Percentiles rank a stretch among this genome's conserved stretches.
Conservation (phyloP, 2,113 vertebrate species). For the Notothenia rossii region DNA sequence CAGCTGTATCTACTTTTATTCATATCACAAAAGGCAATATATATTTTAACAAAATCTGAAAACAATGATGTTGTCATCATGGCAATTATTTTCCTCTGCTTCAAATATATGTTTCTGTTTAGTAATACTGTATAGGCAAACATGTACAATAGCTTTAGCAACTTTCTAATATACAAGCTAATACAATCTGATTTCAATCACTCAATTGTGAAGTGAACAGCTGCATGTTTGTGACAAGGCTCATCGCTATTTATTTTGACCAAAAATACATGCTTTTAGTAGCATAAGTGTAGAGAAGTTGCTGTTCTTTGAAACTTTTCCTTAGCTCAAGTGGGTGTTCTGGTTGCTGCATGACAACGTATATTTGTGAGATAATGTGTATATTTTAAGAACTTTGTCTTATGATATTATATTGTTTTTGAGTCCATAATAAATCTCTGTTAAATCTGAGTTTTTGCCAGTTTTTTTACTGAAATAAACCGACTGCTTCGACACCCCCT, state of each 20-base stretch:
- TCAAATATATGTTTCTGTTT: neutral
- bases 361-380: neutral
- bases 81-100: neutral
- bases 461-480: neutral
- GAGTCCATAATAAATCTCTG: neutral
- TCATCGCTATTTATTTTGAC: too few relatives aligned
- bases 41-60: too few relatives aligned
- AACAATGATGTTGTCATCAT: neutral
- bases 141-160: neutral
- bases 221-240: neutral
- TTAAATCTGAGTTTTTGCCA: neutral
- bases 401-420: neutral
- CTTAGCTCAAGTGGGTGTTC: neutral
- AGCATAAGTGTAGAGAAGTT: neutral
- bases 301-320: neutral
- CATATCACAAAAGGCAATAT: neutral
- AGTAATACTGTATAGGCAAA: neutral
- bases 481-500: neutral
- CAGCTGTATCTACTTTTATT: neutral
- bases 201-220: neutral
- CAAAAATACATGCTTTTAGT: neutral
- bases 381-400: neutral
- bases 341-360: neutral
- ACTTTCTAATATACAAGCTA: neutral
- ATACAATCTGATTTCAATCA: neutral